Evolutionary conservation across 2,888 invertebrate genomes (phyloP).

Genomic region (Thera obeliscata): DNA sequence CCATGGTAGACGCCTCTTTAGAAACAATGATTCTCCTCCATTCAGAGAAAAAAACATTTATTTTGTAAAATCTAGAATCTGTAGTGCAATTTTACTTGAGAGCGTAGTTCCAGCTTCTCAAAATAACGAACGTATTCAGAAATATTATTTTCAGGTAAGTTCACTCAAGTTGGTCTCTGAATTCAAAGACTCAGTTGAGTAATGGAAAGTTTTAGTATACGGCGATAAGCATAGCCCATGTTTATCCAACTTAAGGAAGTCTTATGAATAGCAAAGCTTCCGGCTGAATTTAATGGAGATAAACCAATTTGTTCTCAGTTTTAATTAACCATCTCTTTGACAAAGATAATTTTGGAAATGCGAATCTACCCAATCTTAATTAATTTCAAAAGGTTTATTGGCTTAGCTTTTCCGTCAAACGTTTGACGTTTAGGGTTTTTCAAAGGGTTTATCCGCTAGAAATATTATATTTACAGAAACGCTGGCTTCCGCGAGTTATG

Average conservation of each 20-base stretch:
- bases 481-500: too few species aligned
- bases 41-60: too few species aligned
- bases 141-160: too few species aligned
- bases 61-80: too few species aligned
- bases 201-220: not conserved
- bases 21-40: too few species aligned
- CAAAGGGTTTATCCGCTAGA: not conserved
- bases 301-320: conserved; percentile 59
- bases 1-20: too few species aligned
- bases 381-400: conserved; percentile 56
- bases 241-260: conserved; percentile 15
- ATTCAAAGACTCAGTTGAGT: too few species aligned
- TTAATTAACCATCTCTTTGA: conserved; percentile 61
- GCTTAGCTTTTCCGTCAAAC: conserved; percentile 37
- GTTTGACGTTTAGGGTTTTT: conserved; percentile 3
- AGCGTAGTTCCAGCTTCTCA: too few species aligned
- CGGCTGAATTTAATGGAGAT: conserved; percentile 45
- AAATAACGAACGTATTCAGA: too few species aligned
- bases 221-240: not conserved
- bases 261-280: conserved; percentile 21
- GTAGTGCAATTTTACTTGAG: too few species aligned
- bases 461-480: not conserved
- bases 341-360: conserved; percentile 57
- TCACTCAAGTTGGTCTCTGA: too few species aligned
- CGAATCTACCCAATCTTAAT: conserved; percentile 56